Evolutionary conservation across 2,797 vertebrate genomes (phyloP).

Genomic region (Lagocephalus sceleratus): DNA sequence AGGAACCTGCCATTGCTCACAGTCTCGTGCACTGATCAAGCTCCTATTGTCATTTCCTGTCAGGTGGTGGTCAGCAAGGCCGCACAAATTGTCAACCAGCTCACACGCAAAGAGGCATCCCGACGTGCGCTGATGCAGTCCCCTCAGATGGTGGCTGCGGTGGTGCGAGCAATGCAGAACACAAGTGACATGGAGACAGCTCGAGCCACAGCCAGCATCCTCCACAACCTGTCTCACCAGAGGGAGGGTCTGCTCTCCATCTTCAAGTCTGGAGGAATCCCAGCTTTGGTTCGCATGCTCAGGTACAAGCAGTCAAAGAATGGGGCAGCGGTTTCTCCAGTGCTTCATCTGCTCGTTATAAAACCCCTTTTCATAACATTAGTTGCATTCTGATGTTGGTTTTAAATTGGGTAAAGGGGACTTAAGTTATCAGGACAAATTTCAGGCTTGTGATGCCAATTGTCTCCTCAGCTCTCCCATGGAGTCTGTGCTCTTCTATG

Average conservation of each 20-base stretch:
- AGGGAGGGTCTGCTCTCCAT: conserved; percentile 94
- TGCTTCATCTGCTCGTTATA: no score
- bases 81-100: conserved; percentile 97
- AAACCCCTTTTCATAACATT: no score
- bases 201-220: conserved; percentile 93
- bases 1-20: no score
- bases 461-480: conserved; percentile 84
- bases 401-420: no score
- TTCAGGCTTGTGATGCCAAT: no score
- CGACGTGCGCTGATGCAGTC: conserved; percentile 92
- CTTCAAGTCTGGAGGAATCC: conserved; percentile 97
- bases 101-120: conserved; percentile 93
- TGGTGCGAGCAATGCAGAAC: conserved; percentile 97
- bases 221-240: conserved; percentile 97
- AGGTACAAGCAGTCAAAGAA: conserved; percentile 72
- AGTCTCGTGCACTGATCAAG: no score
- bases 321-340: no score
- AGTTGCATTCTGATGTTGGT: not conserved
- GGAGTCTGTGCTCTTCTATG: conserved; percentile 96
- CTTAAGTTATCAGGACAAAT: not conserved
- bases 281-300: conserved; percentile 95
- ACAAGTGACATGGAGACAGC: conserved; percentile 94
- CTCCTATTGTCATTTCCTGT: not conserved
- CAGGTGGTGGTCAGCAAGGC: conserved; percentile 95
- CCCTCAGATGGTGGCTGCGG: conserved; percentile 91